Evolutionary conservation across 2,888 invertebrate genomes (phyloP), one percentile per base, ranked within the genome.

Genomic region (Cylindroiulus punctatus): DNA sequence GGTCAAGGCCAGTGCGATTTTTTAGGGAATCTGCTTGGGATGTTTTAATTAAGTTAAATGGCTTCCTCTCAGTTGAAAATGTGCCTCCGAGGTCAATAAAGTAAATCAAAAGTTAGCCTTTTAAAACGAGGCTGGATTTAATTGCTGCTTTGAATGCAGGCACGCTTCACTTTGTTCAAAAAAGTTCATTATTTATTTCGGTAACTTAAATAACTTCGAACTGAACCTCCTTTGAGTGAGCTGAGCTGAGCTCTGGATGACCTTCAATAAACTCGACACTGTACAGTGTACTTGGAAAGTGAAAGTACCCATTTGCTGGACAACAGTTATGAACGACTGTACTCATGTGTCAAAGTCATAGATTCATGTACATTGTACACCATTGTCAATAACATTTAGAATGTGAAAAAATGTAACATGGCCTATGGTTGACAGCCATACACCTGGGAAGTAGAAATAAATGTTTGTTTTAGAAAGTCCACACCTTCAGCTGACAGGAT

Each of bases 41-140:
- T 52, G 52, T 52, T 52, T 52, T 52, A 52, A 52, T 52, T 52
- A 52, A 52, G 52, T 52, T 52, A 52, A 52, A 52, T 52, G 52
- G 52, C 52, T 52, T 52, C 52, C 52, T 52, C 52, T 47, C 47
- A 47, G 47, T 47, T 47, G 14, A 47, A 47, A 44, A 47, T 17
- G 52, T n/a, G 52, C 52, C 19, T 52, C 14, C n/a, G 52, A 52
- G 52, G 52, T 52, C 52, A 52, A 52, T 52, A 52, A 52, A 52
- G 52, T 52, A 52, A 52, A 52, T 52, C 52, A 52, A 52, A 52
- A n/a, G n/a, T n/a, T 52, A n/a, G n/a, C 52, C 52, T n/a, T 52
- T 52, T 52, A n/a, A 52, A 52, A 52, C 52, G 52, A 52, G 52
- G 52, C n/a, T 52, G 5, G 52, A 52, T 52, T 52, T 52, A 52